Base-by-base conservation (phyloP, 2,888 invertebrate species). In the Dastarcus helophoroides region DNA sequence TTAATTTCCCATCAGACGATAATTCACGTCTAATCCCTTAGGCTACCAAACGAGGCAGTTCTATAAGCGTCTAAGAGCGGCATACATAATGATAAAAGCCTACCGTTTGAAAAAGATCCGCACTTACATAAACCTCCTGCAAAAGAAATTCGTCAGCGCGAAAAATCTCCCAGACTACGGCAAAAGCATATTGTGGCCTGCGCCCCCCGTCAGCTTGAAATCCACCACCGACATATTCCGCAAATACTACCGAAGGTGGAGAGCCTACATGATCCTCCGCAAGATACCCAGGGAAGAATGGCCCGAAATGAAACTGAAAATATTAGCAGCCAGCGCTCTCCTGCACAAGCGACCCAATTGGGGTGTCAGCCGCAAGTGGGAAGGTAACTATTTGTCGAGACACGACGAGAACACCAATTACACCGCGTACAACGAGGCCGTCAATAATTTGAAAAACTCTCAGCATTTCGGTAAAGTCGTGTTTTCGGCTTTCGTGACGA, bases 41-140 rank as follows among this genome's bases (percentile, higher is more conserved):
- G 54, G 58, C 16, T 69, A 68, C 38, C 50, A 62, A 23, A 69
- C 71, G 2, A 53, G 97, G 12, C 71, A 73, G 51, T 72, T 79
- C 28, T 93, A 84, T 61, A 77, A 78, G 58, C 77, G 76, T 60
- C 81, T 94, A 74, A 76, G 76, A 58, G 95, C 97, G 0, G 82
- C 89, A 0, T 62, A 82, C 42, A 60, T 67, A 35, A 94, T 97
- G 48, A 80, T 82, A 63, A 69, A 73, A 31, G 75, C 80, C 5
- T 97, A 90, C 68, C 70, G 81, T 31, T 67, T 68, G 29, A 85
- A 83, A 62, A 88, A 86, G 57, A 63, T 79, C 50, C 68, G 81
- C 22, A 62, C 71, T 17, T 90, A 89, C 53, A 63, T 89, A 4
- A 64, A 68, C 13, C 66, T 71, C 25, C 59, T 86, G 26, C 67